Conservation (phyloP, 2,888 invertebrate species). For the Tupiocoris notatus region DNA sequence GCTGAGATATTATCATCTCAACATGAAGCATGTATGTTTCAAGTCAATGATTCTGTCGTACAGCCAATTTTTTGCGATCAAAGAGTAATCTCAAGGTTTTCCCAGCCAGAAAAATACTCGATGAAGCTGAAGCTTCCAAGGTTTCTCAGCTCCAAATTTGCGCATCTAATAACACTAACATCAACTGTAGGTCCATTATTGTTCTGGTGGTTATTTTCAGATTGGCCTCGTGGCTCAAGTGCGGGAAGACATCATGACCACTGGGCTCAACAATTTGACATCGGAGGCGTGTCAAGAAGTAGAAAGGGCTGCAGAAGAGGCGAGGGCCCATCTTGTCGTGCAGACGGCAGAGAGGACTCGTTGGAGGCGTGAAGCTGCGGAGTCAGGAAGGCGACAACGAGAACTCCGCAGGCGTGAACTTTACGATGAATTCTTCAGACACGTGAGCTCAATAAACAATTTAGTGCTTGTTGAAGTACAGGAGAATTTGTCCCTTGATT, state of each 20-base stretch:
- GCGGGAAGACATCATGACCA: slow-evolving; percentile 69
- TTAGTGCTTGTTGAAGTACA: too few relatives aligned
- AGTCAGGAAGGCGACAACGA: slow-evolving; percentile 73
- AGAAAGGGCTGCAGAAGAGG: slow-evolving; percentile 70
- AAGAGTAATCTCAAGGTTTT: too few relatives aligned
- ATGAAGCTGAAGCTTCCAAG: too few relatives aligned
- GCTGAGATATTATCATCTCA: slow-evolving; percentile 26
- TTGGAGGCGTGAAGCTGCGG: slow-evolving; percentile 72
- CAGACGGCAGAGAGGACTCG: slow-evolving; percentile 76
- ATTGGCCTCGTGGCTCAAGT: slow-evolving; percentile 55
- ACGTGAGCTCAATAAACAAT: slow-evolving; percentile 54
- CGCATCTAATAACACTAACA: too few relatives aligned
- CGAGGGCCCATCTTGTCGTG: slow-evolving; percentile 74
- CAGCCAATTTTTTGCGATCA: too few relatives aligned
- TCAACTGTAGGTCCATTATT: too few relatives aligned
- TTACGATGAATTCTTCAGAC: slow-evolving; percentile 78
- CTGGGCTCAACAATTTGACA: slow-evolving; percentile 68
- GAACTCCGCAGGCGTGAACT: slow-evolving; percentile 70
- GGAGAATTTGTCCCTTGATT: too few relatives aligned
- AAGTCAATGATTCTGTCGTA: background rate
- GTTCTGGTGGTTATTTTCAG: too few relatives aligned
- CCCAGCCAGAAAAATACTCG: too few relatives aligned
- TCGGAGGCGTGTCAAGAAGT: slow-evolving; percentile 78
- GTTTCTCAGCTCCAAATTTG: too few relatives aligned
- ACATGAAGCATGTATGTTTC: slow-evolving; percentile 21